These are phyloP conservation scores for Drosophila sordidula DNA, from an alignment of 2,888 invertebrate genomes.

Conservation along the genomic window DNA sequence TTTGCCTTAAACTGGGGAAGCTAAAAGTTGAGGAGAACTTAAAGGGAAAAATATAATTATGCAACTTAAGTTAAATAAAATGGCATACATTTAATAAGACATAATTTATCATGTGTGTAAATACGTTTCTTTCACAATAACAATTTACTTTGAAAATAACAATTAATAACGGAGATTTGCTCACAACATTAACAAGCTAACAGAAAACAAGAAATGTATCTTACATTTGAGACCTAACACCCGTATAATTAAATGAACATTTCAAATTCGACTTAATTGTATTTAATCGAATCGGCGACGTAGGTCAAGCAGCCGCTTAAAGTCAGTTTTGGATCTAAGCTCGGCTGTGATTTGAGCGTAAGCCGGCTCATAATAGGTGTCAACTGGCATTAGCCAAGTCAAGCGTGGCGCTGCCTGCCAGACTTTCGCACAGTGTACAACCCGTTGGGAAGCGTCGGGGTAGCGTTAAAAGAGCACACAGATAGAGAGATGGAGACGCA, in stretches of 20 bases:
- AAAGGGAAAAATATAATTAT: too few species aligned
- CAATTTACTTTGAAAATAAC: background rate
- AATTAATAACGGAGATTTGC: background rate
- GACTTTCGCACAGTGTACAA: slow-evolving; percentile 16
- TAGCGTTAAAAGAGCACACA: slow-evolving; percentile 43
- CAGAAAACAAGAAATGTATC: too few species aligned
- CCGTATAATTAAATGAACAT: background rate
- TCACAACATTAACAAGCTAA: too few species aligned
- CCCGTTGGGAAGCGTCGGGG: slow-evolving; percentile 39
- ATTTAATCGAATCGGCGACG: slow-evolving; percentile 26
- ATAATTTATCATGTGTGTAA: too few species aligned
- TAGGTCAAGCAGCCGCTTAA: slow-evolving; percentile 23
- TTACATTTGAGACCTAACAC: background rate
- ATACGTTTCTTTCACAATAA: background rate
- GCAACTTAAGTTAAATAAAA: too few species aligned
- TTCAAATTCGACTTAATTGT: slow-evolving; percentile 24
- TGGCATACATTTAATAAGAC: too few species aligned
- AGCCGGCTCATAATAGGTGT: slow-evolving; percentile 50
- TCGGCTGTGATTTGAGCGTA: slow-evolving; percentile 14
- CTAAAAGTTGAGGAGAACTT: too few species aligned
- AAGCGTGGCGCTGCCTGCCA: slow-evolving; percentile 29
- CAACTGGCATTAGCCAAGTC: slow-evolving; percentile 67
- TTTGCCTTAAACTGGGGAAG: too few species aligned
- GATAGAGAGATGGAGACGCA: slow-evolving; percentile 37
- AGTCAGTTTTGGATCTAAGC: slow-evolving; percentile 35